Percentiles rank a stretch among this genome's conserved stretches.
These are phyloP conservation scores for Biston betularia DNA, from an alignment of 2,888 invertebrate species.

Conservation along the genomic window DNA sequence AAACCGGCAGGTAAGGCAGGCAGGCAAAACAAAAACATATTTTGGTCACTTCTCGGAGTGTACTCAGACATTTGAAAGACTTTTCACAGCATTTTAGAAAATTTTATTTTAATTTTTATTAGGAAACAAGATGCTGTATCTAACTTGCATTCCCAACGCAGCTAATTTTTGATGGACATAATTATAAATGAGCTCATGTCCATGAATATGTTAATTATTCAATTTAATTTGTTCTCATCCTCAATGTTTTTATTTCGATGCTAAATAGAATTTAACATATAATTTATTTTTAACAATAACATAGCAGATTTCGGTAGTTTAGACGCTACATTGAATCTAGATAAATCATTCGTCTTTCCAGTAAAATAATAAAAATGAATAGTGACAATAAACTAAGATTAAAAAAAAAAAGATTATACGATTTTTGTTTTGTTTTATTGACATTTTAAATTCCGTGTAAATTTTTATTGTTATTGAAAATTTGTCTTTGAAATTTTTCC, in stretches of 20 bases:
- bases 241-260: conserved; percentile 10
- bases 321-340: not conserved
- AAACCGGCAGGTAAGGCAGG: too few relatives aligned
- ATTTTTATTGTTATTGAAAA: too few relatives aligned
- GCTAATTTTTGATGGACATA: conserved; percentile 12
- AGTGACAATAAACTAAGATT: not conserved
- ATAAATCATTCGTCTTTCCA: not conserved
- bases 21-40: too few relatives aligned
- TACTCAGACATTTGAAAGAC: not conserved
- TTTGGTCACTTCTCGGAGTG: not conserved
- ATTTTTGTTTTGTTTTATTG: too few relatives aligned
- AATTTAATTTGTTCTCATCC: conserved; percentile 22
- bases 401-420: not conserved
- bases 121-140: conserved; percentile 1
- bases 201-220: conserved; percentile 20
- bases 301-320: conserved; percentile 1
- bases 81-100: not conserved
- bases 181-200: conserved; percentile 13
- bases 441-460: too few relatives aligned
- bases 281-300: conserved; percentile 2
- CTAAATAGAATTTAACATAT: conserved; percentile 9
- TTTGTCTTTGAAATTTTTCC: too few relatives aligned
- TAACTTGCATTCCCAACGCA: conserved; percentile 1
- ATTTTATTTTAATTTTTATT: conserved; percentile 5
- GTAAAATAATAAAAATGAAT: not conserved